Conservation (phyloP, 2,113 vertebrate genomes). For the Grantiella picta region DNA sequence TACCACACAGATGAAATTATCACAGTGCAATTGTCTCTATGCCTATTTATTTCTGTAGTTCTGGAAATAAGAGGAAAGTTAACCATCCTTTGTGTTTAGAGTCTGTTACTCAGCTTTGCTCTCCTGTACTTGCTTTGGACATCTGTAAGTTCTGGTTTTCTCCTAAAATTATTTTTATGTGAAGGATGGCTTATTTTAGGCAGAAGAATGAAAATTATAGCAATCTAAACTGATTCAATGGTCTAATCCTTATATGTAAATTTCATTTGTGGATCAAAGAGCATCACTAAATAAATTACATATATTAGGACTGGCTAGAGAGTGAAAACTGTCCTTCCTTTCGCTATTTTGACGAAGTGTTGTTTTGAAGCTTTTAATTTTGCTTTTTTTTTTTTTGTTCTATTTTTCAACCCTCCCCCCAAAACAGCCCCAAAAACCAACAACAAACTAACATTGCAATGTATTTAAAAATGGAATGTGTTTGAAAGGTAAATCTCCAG, state of each 20-base stretch:
- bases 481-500: neutral
- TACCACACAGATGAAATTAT: neutral
- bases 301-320: neutral
- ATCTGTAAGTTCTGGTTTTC: neutral
- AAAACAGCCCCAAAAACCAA: neutral
- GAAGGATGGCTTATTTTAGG: neutral
- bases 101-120: neutral
- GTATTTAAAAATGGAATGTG: neutral
- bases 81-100: neutral
- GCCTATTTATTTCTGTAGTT: neutral
- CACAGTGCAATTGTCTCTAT: neutral
- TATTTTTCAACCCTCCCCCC: neutral
- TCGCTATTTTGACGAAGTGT: neutral
- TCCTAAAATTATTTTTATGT: neutral
- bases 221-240: neutral
- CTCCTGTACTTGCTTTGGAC: neutral
- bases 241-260: neutral
- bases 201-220: neutral
- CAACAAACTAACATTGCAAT: neutral
- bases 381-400: rapidly evolving
- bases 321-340: neutral
- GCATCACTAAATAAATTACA: neutral
- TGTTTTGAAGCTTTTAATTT: neutral
- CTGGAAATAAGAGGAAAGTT: neutral
- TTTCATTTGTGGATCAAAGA: neutral